A percentile compares a stretch with the other conserved stretches of the same genome.
phyloP scores from a whole-genome alignment of 2,113 vertebrate genomes.

The Burhinus oedicnemus region DNA sequence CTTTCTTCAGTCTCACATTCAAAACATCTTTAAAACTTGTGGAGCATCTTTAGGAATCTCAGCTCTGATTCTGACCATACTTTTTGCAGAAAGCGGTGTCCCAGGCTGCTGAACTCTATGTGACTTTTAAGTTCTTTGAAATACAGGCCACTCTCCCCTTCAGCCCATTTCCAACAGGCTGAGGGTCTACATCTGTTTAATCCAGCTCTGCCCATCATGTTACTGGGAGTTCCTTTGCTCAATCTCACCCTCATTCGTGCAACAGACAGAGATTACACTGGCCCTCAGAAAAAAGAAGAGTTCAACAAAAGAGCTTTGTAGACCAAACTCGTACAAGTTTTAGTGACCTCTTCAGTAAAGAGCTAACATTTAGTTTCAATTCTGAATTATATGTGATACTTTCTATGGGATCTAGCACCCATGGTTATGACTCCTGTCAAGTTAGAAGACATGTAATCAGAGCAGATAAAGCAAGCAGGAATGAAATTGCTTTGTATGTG shows the following conservation, averaged over 20 bases:
- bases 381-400: not conserved
- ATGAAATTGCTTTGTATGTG: not conserved
- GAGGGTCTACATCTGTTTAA: not conserved
- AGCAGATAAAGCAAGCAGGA: not conserved
- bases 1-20: not conserved
- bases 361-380: not conserved
- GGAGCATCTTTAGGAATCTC: not conserved
- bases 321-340: not conserved
- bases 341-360: not conserved
- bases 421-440: not conserved
- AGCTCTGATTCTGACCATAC: not conserved
- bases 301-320: constrained; percentile 8
- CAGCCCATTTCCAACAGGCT: not conserved
- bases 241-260: not conserved
- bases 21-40: not conserved
- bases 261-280: not conserved
- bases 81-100: not conserved
- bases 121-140: not conserved
- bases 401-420: not conserved
- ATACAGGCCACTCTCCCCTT: not conserved
- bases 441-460: not conserved
- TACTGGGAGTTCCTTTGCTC: not conserved
- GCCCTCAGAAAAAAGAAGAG: not conserved
- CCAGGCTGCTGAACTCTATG: not conserved
- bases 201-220: not conserved